phyloP scores from a whole-genome alignment of 2,113 vertebrate species.

The Hemiprocne comata region DNA sequence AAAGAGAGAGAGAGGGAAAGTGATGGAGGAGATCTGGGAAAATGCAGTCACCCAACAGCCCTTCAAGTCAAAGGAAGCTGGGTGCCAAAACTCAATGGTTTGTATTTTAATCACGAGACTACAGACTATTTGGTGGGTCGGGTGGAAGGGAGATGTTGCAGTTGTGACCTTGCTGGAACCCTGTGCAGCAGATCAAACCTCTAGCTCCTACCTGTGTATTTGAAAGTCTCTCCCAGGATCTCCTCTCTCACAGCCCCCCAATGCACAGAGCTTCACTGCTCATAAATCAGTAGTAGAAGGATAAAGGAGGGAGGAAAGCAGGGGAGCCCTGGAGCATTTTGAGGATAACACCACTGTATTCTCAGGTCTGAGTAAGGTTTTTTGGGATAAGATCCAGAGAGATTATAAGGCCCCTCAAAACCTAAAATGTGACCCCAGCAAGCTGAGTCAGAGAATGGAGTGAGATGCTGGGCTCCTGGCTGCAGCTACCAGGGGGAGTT shows the following conservation, averaged over 20 bases:
- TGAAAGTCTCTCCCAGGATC: not conserved
- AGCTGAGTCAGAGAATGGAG: not conserved
- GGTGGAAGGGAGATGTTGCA: not conserved
- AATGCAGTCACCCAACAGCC: not conserved
- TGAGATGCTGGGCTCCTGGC: not conserved
- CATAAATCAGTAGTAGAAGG: not conserved
- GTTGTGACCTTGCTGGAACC: not conserved
- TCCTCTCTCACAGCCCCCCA: not conserved
- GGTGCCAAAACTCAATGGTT: not conserved
- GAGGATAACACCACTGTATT: not conserved
- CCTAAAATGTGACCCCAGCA: not conserved
- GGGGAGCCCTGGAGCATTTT: not conserved
- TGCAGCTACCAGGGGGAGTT: not conserved
- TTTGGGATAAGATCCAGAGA: conserved; percentile 45
- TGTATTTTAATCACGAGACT: not conserved
- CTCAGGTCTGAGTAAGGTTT: conserved; percentile 16
- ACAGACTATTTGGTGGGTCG: not conserved
- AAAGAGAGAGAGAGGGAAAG: not conserved
- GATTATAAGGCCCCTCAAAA: conserved; percentile 38
- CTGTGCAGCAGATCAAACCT: not conserved
- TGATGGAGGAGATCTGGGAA: not conserved
- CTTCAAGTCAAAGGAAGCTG: not conserved
- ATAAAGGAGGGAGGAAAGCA: not conserved
- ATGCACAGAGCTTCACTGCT: not conserved
- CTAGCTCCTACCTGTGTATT: not conserved